Conservation (phyloP, 2,797 vertebrate species). For the Anguilla pacifica region DNA sequence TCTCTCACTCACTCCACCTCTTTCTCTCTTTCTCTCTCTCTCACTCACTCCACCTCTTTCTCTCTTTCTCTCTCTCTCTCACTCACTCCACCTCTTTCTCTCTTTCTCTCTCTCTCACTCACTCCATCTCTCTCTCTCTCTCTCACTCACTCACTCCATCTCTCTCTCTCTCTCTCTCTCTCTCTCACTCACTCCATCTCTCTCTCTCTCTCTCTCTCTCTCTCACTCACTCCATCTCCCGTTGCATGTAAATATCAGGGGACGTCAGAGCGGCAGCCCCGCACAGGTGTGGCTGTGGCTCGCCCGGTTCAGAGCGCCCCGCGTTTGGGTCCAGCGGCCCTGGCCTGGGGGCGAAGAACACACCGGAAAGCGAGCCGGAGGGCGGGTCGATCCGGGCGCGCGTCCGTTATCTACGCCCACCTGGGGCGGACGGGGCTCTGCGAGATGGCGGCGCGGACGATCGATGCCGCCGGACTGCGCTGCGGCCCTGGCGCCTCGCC, state of each 20-base stretch:
- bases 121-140: too few species aligned
- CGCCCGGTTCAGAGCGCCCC: background rate
- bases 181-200: too few species aligned
- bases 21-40: too few species aligned
- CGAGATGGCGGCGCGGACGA: background rate
- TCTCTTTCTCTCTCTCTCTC: too few species aligned
- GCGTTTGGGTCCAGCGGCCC: background rate
- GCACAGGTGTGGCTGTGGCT: background rate
- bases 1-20: too few species aligned
- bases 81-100: too few species aligned
- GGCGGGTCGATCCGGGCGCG: background rate
- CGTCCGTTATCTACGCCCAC: slow-evolving; percentile 27
- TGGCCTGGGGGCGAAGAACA: background rate
- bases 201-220: background rate
- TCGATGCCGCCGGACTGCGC: background rate
- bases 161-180: too few species aligned
- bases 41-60: too few species aligned
- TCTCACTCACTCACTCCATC: too few species aligned
- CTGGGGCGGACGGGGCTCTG: background rate
- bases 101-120: too few species aligned
- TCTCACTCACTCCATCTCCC: slow-evolving; percentile 31
- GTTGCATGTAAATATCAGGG: slow-evolving; percentile 45
- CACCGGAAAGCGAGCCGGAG: background rate
- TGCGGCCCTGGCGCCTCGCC: background rate
- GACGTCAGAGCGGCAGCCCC: slow-evolving; percentile 32